phyloP scores from a whole-genome alignment of 2,113 vertebrate species.

The Caranx melampygus region DNA sequence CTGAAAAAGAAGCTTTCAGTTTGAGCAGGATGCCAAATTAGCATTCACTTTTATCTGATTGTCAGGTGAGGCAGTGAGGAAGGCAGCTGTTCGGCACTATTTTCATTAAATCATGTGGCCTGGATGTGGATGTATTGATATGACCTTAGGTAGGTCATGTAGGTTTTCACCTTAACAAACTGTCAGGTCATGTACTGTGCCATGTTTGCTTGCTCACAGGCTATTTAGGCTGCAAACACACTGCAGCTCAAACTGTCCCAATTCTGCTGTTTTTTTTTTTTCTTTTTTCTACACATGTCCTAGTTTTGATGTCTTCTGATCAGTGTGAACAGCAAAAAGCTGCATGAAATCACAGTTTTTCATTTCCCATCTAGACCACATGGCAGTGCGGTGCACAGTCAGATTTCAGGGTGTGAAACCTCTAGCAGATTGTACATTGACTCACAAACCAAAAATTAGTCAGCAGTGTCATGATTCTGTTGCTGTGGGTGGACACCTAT shows the following conservation, averaged over 20 bases:
- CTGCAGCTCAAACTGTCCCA: slow-evolving; percentile 31
- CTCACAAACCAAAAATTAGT: not conserved
- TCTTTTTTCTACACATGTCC: slow-evolving; percentile 28
- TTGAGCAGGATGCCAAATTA: slow-evolving; percentile 49
- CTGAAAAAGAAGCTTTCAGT: slow-evolving; percentile 34
- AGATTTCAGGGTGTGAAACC: slow-evolving; percentile 1
- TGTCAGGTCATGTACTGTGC: slow-evolving; percentile 15
- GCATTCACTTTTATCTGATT: slow-evolving; percentile 47
- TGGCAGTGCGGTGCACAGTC: not conserved
- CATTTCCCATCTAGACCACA: slow-evolving; percentile 18
- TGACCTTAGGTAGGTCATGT: not conserved
- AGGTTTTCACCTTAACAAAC: not conserved
- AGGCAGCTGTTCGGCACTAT: not conserved
- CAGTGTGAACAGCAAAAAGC: slow-evolving; percentile 30
- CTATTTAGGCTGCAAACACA: slow-evolving; percentile 19
- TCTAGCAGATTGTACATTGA: not conserved
- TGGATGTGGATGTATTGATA: not conserved
- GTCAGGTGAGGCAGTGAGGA: slow-evolving; percentile 18
- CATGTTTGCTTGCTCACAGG: not conserved
- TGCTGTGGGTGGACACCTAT: not conserved
- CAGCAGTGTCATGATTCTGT: not conserved
- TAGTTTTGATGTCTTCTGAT: slow-evolving; percentile 60
- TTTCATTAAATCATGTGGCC: not conserved
- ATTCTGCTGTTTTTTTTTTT: slow-evolving; percentile 36
- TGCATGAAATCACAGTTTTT: slow-evolving; percentile 7